These are phyloP conservation scores for Caenorhabditis sp. DNA, from an alignment of 2,888 invertebrate genomes.

Conservation along the genomic window DNA sequence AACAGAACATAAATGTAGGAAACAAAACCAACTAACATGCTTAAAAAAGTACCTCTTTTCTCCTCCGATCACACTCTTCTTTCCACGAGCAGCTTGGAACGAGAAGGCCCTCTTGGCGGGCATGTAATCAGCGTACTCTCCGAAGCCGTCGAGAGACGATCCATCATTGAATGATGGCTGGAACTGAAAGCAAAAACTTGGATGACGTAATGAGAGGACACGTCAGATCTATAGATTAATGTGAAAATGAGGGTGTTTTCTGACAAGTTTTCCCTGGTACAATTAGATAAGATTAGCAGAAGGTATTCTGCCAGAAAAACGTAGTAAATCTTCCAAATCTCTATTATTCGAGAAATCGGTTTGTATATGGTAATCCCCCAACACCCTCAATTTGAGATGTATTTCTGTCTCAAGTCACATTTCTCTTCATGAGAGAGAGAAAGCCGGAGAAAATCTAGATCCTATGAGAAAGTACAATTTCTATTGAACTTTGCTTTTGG, in stretches of 20 bases:
- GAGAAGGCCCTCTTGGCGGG: conserved; percentile 61
- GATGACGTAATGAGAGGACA: conserved; percentile 29
- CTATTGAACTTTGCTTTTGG: too few relatives aligned
- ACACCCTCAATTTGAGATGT: conserved; percentile 21
- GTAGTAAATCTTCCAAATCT: conserved; percentile 35
- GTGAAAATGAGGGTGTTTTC: conserved; percentile 24
- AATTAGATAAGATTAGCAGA: background rate
- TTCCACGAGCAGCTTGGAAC: conserved; percentile 66
- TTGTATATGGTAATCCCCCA: conserved; percentile 14
- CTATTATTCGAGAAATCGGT: conserved; percentile 4
- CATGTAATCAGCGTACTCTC: conserved; percentile 35
- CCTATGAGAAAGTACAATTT: too few relatives aligned
- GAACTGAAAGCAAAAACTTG: conserved; percentile 35
- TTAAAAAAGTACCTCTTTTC: conserved; percentile 54
- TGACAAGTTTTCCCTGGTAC: background rate
- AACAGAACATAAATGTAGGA: background rate
- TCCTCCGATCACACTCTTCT: conserved; percentile 56
- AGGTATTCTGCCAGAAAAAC: conserved; percentile 12
- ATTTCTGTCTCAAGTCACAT: conserved; percentile 13
- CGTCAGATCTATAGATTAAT: conserved; percentile 7
- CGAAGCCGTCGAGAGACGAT: conserved; percentile 33
- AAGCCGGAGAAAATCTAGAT: background rate
- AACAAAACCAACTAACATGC: background rate
- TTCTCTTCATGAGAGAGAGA: background rate
- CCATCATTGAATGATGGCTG: conserved; percentile 54